Evolutionary conservation across 2,113 vertebrate genomes (phyloP).

Genomic region (Agelaius tricolor): DNA sequence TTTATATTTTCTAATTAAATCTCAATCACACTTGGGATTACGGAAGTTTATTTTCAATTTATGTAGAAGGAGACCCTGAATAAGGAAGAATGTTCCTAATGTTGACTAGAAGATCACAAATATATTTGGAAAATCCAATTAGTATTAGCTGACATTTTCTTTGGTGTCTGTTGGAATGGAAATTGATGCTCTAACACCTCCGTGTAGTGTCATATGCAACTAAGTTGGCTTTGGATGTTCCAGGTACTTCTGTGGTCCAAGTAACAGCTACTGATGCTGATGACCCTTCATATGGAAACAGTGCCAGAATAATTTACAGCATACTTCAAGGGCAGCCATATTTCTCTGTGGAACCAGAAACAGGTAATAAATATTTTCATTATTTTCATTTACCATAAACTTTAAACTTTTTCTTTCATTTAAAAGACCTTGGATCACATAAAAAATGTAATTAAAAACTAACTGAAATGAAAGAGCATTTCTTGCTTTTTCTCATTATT

Average conservation of each 20-base stretch:
- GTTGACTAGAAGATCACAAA: background rate
- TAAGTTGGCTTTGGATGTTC: conserved; percentile 68
- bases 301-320: conserved; percentile 84
- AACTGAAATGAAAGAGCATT: background rate
- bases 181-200: conserved; percentile 36
- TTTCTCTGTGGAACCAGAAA: conserved; percentile 86
- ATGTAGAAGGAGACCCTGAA: background rate
- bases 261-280: conserved; percentile 84
- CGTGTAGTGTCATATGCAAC: conserved; percentile 11
- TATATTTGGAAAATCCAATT: background rate
- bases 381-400: background rate
- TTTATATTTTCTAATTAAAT: background rate
- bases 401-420: background rate
- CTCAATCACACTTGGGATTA: background rate
- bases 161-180: background rate
- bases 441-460: background rate
- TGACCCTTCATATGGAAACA: conserved; percentile 85
- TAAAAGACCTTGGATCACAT: background rate
- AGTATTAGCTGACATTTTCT: background rate
- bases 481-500: background rate
- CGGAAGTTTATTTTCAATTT: background rate
- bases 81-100: background rate
- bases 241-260: conserved; percentile 85
- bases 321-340: conserved; percentile 85
- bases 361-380: conserved; percentile 69